Evolutionary conservation across 1,140 invertebrate species (phyloP), one percentile per base, ranked within the genome.

Genomic region (Bombus terrestris): DNA sequence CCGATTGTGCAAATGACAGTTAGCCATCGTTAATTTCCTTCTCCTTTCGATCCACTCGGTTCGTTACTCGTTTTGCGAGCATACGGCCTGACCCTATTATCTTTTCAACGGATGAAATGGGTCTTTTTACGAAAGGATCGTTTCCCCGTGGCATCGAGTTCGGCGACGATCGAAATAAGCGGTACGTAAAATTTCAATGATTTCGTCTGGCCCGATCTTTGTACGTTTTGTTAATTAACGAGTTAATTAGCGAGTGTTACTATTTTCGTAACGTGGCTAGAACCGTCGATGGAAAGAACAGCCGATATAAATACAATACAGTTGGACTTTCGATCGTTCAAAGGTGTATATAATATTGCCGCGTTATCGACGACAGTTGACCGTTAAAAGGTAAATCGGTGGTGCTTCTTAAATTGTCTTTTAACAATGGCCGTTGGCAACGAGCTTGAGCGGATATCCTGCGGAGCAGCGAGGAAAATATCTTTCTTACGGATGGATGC

Each of bases 351-450:
- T 41, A 71, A 39, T 13, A 77, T 81, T 62, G 53, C 10, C 39
- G 43, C 37, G 64, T 71, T 53, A 72, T 53, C 57, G 43, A 64
- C 41, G 32, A 37, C 28, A 6, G 32, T 32, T 32, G 2, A 13
- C 73, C 41, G 76, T 80, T 68, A 69, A 76, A 80, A 88, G 80
- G 66, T 80, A 78, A 86, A 88, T 82, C 75, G 74, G 2, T 28
- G 41, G 15, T 28, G 41, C 10, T 66, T 75, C 68, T 62, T 39
- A n/a, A 76, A 37, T 39, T 32, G 43, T 47, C 41, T 73, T 47
- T 47, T 47, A 47, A 47, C 62, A 78, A 78, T 66, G 47, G 71
- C 78, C 18, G 53, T 72, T 32, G 57, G 69, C 68, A 41, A 73
- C 57, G 41, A 62, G 13, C 13, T 25, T 9, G 10, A 39, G 2